These are phyloP conservation scores for Diuraphis noxia DNA, from an alignment of 1,140 invertebrate species.

Conservation along the genomic window DNA sequence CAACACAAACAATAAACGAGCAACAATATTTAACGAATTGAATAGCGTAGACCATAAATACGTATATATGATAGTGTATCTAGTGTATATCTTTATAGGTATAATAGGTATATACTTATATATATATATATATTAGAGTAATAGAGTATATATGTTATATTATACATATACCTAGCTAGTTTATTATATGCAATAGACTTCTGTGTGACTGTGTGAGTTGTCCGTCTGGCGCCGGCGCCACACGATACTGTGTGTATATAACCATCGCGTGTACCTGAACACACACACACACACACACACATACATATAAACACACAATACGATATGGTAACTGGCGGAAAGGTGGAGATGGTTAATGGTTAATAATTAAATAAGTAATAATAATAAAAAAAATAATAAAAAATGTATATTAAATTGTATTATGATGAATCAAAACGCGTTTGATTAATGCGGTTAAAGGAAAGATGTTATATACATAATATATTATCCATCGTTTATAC, in stretches of 20 bases:
- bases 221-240: constrained; percentile 49
- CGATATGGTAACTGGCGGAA: background rate
- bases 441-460: constrained; percentile 7
- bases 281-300: background rate
- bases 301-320: background rate
- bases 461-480: background rate
- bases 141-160: background rate
- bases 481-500: background rate
- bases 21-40: constrained; percentile 18
- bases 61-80: background rate
- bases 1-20: constrained; percentile 27
- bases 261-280: background rate
- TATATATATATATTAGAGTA: too few species aligned
- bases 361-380: constrained; percentile 43
- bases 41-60: background rate
- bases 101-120: background rate
- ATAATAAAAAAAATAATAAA: constrained; percentile 1
- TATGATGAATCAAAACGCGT: background rate
- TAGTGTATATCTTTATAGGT: background rate
- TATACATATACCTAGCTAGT: background rate
- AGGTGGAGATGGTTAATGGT: constrained; percentile 27
- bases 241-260: constrained; percentile 12
- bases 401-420: background rate
- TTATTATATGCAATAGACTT: constrained; percentile 26
- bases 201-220: constrained; percentile 3